These are phyloP conservation scores for Liolophura sinensis DNA, from an alignment of 1,140 invertebrate genomes.

Conservation along the genomic window DNA sequence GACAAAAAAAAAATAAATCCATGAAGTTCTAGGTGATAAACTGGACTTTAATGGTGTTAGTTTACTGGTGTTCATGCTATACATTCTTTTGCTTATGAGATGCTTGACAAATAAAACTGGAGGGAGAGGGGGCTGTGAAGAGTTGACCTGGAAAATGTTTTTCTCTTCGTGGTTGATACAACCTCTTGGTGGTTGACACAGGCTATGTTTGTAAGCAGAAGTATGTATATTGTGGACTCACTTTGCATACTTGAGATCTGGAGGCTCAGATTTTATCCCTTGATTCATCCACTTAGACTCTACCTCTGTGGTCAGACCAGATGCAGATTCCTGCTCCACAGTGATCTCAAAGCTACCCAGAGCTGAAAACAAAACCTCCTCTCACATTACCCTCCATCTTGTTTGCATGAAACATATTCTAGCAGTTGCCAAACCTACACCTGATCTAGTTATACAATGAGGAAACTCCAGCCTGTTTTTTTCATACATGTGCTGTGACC, in stretches of 20 bases:
- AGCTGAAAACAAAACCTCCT: constrained; percentile 23
- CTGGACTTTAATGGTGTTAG: no score
- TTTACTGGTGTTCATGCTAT: no score
- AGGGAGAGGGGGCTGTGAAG: not conserved
- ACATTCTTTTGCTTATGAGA: no score
- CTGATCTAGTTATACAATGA: not conserved
- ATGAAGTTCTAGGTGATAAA: no score
- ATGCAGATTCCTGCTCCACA: constrained; percentile 48
- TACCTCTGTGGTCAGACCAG: constrained; percentile 47
- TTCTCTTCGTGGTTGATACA: not conserved
- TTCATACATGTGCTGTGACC: no score
- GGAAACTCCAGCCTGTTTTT: not conserved
- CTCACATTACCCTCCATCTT: not conserved
- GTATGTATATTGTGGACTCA: no score
- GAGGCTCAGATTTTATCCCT: constrained; percentile 28
- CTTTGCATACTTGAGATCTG: constrained; percentile 13
- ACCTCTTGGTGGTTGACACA: not conserved
- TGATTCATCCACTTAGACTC: constrained; percentile 45
- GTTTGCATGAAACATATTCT: not conserved
- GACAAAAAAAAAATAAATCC: no score
- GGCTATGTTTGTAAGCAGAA: not conserved
- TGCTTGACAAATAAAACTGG: not conserved
- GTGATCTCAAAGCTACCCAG: constrained; percentile 50
- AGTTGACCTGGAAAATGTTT: not conserved
- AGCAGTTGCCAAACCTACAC: not conserved